Evolutionary conservation across 2,113 vertebrate species (phyloP).

Genomic region (Petroica traversi): DNA sequence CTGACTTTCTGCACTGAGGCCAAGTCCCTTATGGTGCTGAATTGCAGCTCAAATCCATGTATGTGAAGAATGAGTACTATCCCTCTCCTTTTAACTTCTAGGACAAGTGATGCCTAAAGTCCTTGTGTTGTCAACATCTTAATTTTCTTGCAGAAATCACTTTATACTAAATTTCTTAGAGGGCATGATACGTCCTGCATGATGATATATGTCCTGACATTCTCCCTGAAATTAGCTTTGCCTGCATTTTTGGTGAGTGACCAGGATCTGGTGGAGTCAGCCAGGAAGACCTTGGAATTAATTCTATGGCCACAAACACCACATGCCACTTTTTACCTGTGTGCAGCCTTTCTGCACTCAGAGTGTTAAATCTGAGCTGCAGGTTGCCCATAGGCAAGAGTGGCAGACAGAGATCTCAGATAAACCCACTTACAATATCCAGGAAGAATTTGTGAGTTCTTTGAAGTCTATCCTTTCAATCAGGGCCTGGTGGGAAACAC

Average conservation of each 20-base stretch:
- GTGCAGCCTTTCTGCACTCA: background rate
- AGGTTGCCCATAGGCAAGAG: background rate
- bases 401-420: background rate
- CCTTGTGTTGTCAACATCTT: background rate
- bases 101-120: background rate
- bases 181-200: background rate
- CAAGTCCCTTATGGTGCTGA: background rate
- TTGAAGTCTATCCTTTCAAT: background rate
- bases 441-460: background rate
- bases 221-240: background rate
- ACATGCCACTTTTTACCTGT: background rate
- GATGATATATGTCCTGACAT: background rate
- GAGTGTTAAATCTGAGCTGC: background rate
- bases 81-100: background rate
- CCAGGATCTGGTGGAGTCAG: background rate
- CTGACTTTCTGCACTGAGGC: background rate
- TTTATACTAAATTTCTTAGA: background rate
- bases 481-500: background rate
- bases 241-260: accelerated
- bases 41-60: background rate
- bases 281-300: background rate
- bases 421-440: background rate
- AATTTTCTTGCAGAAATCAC: background rate
- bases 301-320: background rate
- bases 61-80: background rate